Percentiles rank a stretch among this genome's conserved stretches.
phyloP scores from a whole-genome alignment of 2,888 invertebrate species.

The Trisateles emortualis region DNA sequence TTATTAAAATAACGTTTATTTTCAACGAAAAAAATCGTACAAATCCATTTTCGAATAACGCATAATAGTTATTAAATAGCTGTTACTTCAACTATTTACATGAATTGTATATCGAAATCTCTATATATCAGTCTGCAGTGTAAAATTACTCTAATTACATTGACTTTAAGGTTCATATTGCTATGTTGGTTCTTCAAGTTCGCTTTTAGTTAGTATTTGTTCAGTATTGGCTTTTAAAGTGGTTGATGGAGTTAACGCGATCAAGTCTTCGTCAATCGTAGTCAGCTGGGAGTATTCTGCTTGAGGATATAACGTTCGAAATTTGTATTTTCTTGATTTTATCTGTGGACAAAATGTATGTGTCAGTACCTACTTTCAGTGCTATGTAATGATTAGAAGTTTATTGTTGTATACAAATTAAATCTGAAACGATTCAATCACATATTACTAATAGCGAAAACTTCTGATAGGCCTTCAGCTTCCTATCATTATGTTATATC shows the following conservation, averaged over 20 bases:
- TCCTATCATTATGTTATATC: no score
- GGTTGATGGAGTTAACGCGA: conserved; percentile 67
- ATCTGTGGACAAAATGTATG: conserved; percentile 58
- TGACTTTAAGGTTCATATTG: conserved; percentile 64
- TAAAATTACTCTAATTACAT: conserved; percentile 74
- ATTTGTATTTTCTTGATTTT: conserved; percentile 66
- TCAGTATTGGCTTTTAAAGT: conserved; percentile 64
- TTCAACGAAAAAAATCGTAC: conserved; percentile 16
- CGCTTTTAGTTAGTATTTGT: conserved; percentile 56
- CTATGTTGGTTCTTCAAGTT: conserved; percentile 80
- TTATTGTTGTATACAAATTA: no score
- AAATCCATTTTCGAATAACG: conserved; percentile 31
- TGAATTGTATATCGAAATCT: conserved; percentile 66
- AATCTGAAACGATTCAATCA: no score
- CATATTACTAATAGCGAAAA: no score
- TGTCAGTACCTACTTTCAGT: no score
- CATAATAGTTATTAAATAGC: conserved; percentile 40
- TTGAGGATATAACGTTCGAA: conserved; percentile 67
- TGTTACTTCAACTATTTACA: conserved; percentile 60
- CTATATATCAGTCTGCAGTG: conserved; percentile 85
- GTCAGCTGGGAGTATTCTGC: conserved; percentile 79
- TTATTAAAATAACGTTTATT: conserved; percentile 30
- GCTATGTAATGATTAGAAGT: no score
- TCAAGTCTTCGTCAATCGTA: conserved; percentile 76
- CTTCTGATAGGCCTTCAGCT: no score